Evolutionary conservation across 2,797 vertebrate genomes (phyloP), one percentile per base, ranked within the genome.

Genomic region (Tolypeutes matacus): DNA sequence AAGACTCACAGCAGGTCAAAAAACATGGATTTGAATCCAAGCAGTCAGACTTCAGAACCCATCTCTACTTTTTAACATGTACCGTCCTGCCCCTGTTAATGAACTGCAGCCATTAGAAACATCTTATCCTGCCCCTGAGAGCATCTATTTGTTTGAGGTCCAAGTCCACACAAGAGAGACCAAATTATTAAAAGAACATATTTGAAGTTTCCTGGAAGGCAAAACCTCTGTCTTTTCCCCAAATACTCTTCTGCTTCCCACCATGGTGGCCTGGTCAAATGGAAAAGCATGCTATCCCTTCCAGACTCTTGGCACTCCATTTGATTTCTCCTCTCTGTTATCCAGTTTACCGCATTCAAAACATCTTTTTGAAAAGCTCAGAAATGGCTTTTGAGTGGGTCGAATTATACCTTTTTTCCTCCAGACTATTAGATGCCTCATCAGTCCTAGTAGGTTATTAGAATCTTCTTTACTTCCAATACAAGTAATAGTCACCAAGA

Each of bases 181-280:
- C 64, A 93, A 86, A 73, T 78, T 93, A 60, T 25, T 78, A 93
- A 81, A 82, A 82, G 4, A 95, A 39, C 2, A 64, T 76, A n/a
- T 70, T 42, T 96, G 65, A 96, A 34, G 85, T 92, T 94, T 97
- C 91, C 86, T 92, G 60, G 89, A 94, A 97, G 91, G 5, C 11
- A 60, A 95, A 96, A 78, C 72, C n/a, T 42, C 90, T 96, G 72
- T 95, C 46, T 67, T 67, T 21, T 87, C 58, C 84, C 83, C 88
- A 97, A 88, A 95, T 17, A 39, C 1, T 42, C 39, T 91, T 93
- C 82, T 94, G 70, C 27, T 93, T 95, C 78, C 69, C n/a, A 62
- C 87, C 9, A 0, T 0, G 0, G 17, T 6, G 4, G 39, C 42
- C 77, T 76, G 73, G 76, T 87, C 67, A 78, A 82, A 31, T 58